A percentile compares a stretch with the other conserved stretches of the same genome.
Evolutionary conservation across 1,140 invertebrate species (phyloP).

Genomic region (Drosophila mojavensis): DNA sequence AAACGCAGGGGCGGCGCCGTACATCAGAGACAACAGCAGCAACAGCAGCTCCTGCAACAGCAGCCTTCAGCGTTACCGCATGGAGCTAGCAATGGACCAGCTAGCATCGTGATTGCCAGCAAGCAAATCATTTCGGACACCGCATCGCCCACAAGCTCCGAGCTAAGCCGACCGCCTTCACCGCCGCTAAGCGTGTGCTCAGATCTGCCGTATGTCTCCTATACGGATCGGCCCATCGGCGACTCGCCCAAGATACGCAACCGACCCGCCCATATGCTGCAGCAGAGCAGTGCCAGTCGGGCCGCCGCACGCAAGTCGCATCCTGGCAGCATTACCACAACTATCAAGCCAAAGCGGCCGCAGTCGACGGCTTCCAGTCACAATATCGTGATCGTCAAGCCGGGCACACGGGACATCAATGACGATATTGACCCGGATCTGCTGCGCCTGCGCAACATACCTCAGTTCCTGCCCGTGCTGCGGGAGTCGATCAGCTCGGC

Average conservation of each 20-base stretch:
- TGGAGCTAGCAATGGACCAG: conserved; percentile 33
- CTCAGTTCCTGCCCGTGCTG: conserved; percentile 97
- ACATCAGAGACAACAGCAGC: conserved; percentile 26
- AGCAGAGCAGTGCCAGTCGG: conserved; percentile 58
- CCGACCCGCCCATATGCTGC: conserved; percentile 84
- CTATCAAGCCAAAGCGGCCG: conserved; percentile 69
- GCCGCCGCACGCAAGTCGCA: conserved; percentile 61
- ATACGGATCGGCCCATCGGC: conserved; percentile 96
- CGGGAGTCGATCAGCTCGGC: conserved; percentile 92
- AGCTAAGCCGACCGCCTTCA: conserved; percentile 86
- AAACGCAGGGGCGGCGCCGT: conserved; percentile 46
- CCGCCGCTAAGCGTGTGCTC: conserved; percentile 94
- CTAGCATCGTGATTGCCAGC: conserved; percentile 74
- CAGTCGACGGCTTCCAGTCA: conserved; percentile 84
- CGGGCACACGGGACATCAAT: conserved; percentile 86
- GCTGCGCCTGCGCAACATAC: conserved; percentile 91
- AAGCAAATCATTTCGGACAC: conserved; percentile 73
- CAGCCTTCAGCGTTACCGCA: conserved; percentile 17
- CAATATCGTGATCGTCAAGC: conserved; percentile 94
- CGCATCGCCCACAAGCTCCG: conserved; percentile 69
- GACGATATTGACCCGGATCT: conserved; percentile 93
- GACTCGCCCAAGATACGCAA: conserved; percentile 91
- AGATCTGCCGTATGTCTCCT: conserved; percentile 97
- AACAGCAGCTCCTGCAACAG: conserved; percentile 16
- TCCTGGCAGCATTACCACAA: conserved; percentile 56